Conservation (phyloP, 1,140 invertebrate species). For the Nymphalis io region DNA sequence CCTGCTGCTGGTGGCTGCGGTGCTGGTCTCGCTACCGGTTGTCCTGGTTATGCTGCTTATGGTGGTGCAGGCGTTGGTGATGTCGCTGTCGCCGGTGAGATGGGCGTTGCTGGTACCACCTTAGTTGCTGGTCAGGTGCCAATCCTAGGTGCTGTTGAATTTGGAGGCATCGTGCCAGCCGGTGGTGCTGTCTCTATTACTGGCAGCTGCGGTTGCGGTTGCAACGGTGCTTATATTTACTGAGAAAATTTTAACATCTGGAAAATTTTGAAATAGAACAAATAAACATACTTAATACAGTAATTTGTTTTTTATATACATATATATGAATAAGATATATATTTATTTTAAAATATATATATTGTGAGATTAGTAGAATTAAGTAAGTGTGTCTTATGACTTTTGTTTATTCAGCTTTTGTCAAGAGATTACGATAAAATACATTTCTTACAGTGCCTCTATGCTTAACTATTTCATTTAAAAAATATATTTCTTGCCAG, state of each 20-base stretch:
- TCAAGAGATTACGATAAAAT: no score
- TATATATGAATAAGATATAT: no score
- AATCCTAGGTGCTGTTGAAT: slow-evolving; percentile 50
- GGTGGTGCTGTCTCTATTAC: slow-evolving; percentile 45
- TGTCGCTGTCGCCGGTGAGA: slow-evolving; percentile 49
- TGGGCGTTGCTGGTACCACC: slow-evolving; percentile 53
- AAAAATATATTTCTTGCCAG: no score
- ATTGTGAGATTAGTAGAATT: no score
- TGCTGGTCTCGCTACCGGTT: background rate
- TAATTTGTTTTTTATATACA: no score
- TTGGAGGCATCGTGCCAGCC: slow-evolving; percentile 45
- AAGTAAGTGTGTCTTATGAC: no score
- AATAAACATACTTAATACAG: no score
- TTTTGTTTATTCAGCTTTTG: no score
- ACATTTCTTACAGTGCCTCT: no score
- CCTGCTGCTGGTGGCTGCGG: background rate
- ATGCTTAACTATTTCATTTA: no score
- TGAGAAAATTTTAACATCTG: background rate
- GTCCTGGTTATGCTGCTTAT: slow-evolving; percentile 34
- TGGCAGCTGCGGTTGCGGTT: slow-evolving; percentile 45
- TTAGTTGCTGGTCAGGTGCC: slow-evolving; percentile 49
- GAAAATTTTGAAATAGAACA: no score
- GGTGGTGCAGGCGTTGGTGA: slow-evolving; percentile 54
- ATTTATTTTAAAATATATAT: no score
- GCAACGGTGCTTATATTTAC: slow-evolving; percentile 35